These are phyloP conservation scores for Dryobates pubescens DNA, from an alignment of 2,797 vertebrate species.

Conservation along the genomic window DNA sequence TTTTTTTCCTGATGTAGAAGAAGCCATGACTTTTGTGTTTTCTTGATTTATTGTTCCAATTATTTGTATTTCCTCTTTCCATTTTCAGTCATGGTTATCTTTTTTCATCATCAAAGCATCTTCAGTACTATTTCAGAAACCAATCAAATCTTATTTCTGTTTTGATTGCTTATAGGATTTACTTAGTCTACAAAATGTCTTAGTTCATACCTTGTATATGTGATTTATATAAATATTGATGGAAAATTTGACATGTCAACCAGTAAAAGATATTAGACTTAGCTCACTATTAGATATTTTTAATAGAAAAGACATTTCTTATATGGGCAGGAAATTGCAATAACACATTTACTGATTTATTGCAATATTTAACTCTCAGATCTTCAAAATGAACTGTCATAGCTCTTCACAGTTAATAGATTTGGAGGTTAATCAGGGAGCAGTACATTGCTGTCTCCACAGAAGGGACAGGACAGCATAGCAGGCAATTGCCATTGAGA, in stretches of 20 bases:
- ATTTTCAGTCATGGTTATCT: background rate
- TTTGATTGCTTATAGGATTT: background rate
- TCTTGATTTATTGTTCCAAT: background rate
- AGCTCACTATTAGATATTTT: conserved; percentile 30
- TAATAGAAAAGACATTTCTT: conserved; percentile 39
- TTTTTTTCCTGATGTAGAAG: background rate
- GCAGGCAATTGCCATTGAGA: background rate
- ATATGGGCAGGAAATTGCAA: conserved; percentile 42
- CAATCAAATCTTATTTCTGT: background rate
- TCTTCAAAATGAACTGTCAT: conserved; percentile 16
- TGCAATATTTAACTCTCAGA: conserved; percentile 13
- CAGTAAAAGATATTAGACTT: conserved; percentile 24
- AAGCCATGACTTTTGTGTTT: background rate
- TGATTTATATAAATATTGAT: conserved; percentile 44
- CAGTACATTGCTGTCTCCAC: accelerated
- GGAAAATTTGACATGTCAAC: conserved; percentile 26
- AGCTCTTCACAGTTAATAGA: conserved; percentile 33
- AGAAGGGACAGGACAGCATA: background rate
- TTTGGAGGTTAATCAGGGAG: background rate
- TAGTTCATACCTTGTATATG: background rate
- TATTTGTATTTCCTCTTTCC: background rate
- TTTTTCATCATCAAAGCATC: background rate
- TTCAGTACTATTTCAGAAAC: background rate
- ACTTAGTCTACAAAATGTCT: background rate
- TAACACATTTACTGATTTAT: conserved; percentile 39